These are phyloP conservation scores for Cynopterus brachyotis DNA, from an alignment of 2,113 vertebrate genomes.

Conservation along the genomic window DNA sequence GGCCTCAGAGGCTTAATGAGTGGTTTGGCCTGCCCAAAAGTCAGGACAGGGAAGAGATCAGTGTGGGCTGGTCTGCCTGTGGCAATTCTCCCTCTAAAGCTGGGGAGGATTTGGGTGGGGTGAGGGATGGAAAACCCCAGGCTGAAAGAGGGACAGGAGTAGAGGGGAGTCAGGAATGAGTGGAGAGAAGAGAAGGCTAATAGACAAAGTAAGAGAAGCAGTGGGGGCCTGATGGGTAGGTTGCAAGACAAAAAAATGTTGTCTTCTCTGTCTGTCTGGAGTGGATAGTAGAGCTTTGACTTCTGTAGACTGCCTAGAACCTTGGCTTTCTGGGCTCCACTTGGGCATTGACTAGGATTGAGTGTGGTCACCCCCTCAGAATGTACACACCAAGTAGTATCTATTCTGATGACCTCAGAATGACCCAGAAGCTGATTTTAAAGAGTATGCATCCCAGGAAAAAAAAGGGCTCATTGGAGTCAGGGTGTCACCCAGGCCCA, in stretches of 20 bases:
- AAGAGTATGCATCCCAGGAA: not conserved
- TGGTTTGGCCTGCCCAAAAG: not conserved
- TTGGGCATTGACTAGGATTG: not conserved
- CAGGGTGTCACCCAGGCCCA: too few species aligned
- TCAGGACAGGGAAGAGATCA: not conserved
- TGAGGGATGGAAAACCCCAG: not conserved
- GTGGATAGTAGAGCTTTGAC: not conserved
- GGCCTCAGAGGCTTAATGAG: not conserved
- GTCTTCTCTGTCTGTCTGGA: not conserved
- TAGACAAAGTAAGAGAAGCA: not conserved
- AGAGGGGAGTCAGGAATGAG: not conserved
- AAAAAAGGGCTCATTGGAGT: not conserved
- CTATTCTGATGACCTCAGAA: not conserved
- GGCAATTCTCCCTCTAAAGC: not conserved
- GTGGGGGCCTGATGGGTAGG: too few species aligned
- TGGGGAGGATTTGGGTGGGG: too few species aligned
- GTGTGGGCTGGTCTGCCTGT: not conserved
- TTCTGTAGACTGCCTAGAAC: not conserved
- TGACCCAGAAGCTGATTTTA: not conserved
- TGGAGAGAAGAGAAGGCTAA: not conserved
- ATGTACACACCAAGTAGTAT: too few species aligned
- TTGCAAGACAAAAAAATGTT: rapidly evolving
- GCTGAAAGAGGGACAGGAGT: not conserved
- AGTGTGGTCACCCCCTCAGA: not conserved
- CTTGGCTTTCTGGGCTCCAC: not conserved